These are phyloP conservation scores for Sandelia bainsii DNA, from an alignment of 2,797 vertebrate species.

Conservation along the genomic window DNA sequence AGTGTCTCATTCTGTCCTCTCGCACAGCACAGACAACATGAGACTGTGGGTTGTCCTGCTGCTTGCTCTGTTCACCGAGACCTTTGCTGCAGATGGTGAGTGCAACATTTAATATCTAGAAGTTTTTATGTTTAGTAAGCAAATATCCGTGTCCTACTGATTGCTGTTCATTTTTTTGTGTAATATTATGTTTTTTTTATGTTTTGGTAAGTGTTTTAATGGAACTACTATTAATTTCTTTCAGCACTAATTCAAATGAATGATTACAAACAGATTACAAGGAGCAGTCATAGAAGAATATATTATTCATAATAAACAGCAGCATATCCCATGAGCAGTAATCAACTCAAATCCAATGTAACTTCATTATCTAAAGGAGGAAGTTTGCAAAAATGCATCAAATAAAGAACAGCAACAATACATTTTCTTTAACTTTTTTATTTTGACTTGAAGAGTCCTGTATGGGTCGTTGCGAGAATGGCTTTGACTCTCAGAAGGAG, in stretches of 20 bases:
- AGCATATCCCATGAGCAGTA: slow-evolving; percentile 4
- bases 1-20: slow-evolving; percentile 51
- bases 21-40: slow-evolving; percentile 70
- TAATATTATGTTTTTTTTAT: not conserved
- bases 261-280: not conserved
- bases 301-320: not conserved
- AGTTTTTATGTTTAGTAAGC: not conserved
- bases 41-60: slow-evolving; percentile 66
- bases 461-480: slow-evolving; percentile 86
- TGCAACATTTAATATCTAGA: slow-evolving; percentile 1
- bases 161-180: not conserved
- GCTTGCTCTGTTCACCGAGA: slow-evolving; percentile 58
- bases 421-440: slow-evolving; percentile 3
- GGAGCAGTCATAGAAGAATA: not conserved
- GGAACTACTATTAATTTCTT: not conserved
- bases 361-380: slow-evolving; percentile 19
- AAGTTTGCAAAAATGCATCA: not conserved
- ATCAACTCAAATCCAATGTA: slow-evolving; percentile 18
- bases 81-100: slow-evolving; percentile 77
- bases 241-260: not conserved
- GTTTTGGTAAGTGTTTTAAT: not conserved
- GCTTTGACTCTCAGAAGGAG: slow-evolving; percentile 81
- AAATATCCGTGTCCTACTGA: not conserved
- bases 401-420: not conserved
- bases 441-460: slow-evolving; percentile 88